Evolutionary conservation across 2,888 invertebrate species (phyloP).

Genomic region (Panzeria rudis): DNA sequence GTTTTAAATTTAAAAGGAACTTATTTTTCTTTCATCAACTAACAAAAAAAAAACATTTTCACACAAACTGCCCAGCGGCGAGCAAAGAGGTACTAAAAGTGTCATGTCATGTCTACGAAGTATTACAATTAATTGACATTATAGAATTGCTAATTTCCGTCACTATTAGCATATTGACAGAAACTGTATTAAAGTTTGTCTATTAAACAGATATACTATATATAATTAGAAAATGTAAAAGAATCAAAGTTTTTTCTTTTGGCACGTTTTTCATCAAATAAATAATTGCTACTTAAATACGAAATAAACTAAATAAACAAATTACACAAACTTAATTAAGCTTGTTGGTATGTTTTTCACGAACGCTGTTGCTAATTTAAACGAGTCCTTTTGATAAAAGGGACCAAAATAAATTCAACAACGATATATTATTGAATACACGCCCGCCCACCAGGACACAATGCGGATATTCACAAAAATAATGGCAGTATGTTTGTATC

Average conservation of each 20-base stretch:
- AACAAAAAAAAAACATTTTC: too few species aligned
- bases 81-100: too few species aligned
- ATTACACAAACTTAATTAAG: constrained; percentile 4
- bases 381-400: background rate
- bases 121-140: background rate
- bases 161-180: background rate
- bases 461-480: too few species aligned
- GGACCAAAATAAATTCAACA: background rate
- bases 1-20: too few species aligned
- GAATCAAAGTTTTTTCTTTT: background rate
- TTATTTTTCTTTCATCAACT: too few species aligned
- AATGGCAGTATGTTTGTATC: too few species aligned
- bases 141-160: background rate
- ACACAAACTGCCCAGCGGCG: too few species aligned
- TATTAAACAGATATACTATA: background rate
- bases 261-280: constrained; percentile 46
- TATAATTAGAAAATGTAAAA: background rate
- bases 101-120: too few species aligned
- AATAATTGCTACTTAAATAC: constrained; percentile 36
- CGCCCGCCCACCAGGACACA: background rate
- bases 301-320: constrained; percentile 33
- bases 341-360: background rate
- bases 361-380: background rate
- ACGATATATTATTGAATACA: constrained; percentile 16
- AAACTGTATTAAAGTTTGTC: constrained; percentile 14